Evolutionary conservation across 2,888 invertebrate genomes (phyloP), one percentile per base, ranked within the genome.

Genomic region (Dryobotodes eremita): DNA sequence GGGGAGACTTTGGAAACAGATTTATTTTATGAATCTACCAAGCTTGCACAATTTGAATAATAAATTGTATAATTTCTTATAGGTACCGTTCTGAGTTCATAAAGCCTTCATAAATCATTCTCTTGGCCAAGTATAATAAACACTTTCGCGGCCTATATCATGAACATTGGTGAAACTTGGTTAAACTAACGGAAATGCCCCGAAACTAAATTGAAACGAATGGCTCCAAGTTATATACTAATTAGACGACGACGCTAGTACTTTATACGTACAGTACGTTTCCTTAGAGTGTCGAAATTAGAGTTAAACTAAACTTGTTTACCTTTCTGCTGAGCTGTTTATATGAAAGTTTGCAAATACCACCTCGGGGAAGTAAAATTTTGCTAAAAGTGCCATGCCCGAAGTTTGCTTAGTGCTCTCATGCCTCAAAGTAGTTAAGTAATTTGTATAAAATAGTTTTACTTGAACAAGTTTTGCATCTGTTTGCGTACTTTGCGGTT

Each of bases 231-330:
- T 95, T 94, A 94, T 46, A 46, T 46, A 91, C 93, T 95, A 96
- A 96, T 95, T 95, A 95, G 93, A 93, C 91, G 89, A 92, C 90
- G 88, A 92, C 90, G 89, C 90, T 88, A 89, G 90, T 93, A 94
- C 90, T 95, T 95, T 92, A 89, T 92, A 90, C 89, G 90, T 92
- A 92, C 74, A 71, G 77, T 80, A 86, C 94, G 94, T 94, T 93
- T 94, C 95, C 93, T 93, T 90, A 88, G 94, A 95, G 95, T 95
- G 95, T 93, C 94, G 94, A 94, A 95, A 95, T 95, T 94, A 92
- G 92, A 94, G 93, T 95, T 94, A 91, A 94, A 94, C 94, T 92
- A 94, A 95, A 95, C 95, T 96, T 95, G 94, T 94, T 94, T 94
- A 95, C 95, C 92, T 95, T 93, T 90, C 92, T 90, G 86, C 91